Evolutionary conservation across 2,888 invertebrate species (phyloP).

Genomic region (Mesorhabditis sp.): DNA sequence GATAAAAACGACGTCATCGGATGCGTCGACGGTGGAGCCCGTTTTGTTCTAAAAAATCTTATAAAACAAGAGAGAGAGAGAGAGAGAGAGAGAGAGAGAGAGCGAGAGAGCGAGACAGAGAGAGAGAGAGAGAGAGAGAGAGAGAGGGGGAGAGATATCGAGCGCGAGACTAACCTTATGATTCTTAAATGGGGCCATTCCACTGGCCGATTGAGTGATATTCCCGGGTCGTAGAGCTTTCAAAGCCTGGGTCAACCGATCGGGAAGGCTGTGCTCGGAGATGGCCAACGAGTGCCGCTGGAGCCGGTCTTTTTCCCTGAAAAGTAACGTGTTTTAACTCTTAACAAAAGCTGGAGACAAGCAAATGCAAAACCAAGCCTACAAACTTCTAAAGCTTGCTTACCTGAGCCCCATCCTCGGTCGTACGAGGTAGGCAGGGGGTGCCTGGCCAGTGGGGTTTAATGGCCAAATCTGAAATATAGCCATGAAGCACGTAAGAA

Average conservation of each 20-base stretch:
- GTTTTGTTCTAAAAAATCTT: background rate
- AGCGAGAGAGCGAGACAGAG: background rate
- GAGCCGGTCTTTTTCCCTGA: slow-evolving; percentile 14
- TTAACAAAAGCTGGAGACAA: background rate
- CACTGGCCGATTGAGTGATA: slow-evolving; percentile 30
- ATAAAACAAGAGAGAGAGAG: background rate
- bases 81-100: background rate
- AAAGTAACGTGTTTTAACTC: background rate
- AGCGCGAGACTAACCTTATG: background rate
- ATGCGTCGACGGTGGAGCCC: slow-evolving; percentile 2
- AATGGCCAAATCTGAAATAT: background rate
- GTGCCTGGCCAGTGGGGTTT: background rate
- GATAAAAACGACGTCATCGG: slow-evolving; percentile 1
- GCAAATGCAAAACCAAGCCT: too few relatives aligned
- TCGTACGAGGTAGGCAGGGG: background rate
- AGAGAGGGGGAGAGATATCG: background rate
- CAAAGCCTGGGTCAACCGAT: slow-evolving; percentile 34
- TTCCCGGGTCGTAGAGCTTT: slow-evolving; percentile 28
- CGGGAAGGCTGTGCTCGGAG: slow-evolving; percentile 22
- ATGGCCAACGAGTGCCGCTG: slow-evolving; percentile 13
- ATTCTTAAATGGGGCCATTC: slow-evolving; percentile 17
- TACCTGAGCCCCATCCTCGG: background rate
- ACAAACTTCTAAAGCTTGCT: background rate
- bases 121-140: background rate
- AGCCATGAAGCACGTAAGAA: background rate